phyloP scores from a whole-genome alignment of 2,113 vertebrate species.

The Oriolus oriolus region DNA sequence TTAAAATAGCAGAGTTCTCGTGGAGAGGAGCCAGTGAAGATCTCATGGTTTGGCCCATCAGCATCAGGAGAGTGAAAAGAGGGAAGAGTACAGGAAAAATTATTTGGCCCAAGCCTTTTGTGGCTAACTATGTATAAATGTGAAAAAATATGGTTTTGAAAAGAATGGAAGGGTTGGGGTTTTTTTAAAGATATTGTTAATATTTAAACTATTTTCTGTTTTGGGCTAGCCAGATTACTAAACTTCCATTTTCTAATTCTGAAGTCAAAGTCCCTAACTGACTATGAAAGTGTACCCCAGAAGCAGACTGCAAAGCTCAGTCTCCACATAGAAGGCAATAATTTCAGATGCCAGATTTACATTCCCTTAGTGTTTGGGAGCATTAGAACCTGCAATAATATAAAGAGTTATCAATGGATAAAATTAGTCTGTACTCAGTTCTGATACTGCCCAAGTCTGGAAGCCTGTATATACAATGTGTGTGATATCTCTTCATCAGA shows the following conservation, averaged over 20 bases:
- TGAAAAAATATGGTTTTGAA: not conserved
- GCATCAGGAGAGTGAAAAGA: not conserved
- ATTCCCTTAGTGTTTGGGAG: not conserved
- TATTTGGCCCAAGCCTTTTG: not conserved
- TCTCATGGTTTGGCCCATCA: not conserved
- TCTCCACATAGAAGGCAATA: not conserved
- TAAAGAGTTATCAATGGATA: not conserved
- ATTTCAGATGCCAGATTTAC: not conserved
- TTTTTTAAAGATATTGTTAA: not conserved
- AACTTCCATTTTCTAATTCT: not conserved
- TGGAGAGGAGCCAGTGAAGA: not conserved
- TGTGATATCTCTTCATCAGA: not conserved
- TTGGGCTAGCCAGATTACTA: not conserved
- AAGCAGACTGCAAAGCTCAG: not conserved
- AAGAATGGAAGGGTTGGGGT: not conserved
- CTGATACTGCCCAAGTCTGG: not conserved
- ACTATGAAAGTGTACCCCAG: not conserved
- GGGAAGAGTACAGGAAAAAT: not conserved
- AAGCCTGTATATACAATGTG: not conserved
- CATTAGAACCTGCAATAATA: not conserved
- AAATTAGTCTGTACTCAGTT: not conserved
- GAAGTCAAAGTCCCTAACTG: not conserved
- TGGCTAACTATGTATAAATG: not conserved
- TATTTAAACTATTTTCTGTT: not conserved
- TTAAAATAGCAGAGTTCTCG: not conserved